Base-by-base conservation (phyloP, 2,888 invertebrate genomes). In the Drosophila multiciliata region DNA sequence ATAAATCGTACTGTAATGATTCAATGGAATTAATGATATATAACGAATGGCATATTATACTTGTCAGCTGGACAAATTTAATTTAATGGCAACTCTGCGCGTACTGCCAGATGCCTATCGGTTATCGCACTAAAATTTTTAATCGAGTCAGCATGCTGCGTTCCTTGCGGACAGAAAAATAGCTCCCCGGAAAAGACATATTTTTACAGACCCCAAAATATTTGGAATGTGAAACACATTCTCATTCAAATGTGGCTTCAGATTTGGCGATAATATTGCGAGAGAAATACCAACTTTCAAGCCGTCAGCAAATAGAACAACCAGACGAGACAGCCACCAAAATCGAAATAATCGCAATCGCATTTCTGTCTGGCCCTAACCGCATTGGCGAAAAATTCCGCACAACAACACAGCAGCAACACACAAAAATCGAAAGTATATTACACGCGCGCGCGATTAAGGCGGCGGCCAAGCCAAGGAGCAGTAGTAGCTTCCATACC, bases 371-470 rank as follows among this genome's bases (percentile, higher is more conserved):
- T 80, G 77, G 66, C 70, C 68, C 64, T 74, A 82, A 80, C 82
- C 80, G 79, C 80, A 80, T 80, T 80, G 71, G 79, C 82, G 66
- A 82, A 80, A 80, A 82, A 74, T 72, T 79, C 66, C 70, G 71
- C 80, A 80, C 75, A 76, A 80, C 66, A 72, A 80, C 66, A 73
- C 59, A 70, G 52, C 70, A 63, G 32, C 35, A 58, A 45, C 64
- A 72, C 59, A 78, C 62, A 67, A 70, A 69, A 76, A 80, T 77
- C 65, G 73, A 75, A 72, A 79, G 68, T 62, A 66, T 55, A 74
- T 15, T 35, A 66, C 58, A 66, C 68, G 78, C 69, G 68, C 70
- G 68, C 55, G 63, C 57, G 40, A 29, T 49, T 45, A 57, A 66
- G 77, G 60, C 42, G 66, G 65, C 49, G 53, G 49, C 57, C 32